Conservation (phyloP, 2,797 vertebrate species). For the Odontamblyopus rebecca region DNA sequence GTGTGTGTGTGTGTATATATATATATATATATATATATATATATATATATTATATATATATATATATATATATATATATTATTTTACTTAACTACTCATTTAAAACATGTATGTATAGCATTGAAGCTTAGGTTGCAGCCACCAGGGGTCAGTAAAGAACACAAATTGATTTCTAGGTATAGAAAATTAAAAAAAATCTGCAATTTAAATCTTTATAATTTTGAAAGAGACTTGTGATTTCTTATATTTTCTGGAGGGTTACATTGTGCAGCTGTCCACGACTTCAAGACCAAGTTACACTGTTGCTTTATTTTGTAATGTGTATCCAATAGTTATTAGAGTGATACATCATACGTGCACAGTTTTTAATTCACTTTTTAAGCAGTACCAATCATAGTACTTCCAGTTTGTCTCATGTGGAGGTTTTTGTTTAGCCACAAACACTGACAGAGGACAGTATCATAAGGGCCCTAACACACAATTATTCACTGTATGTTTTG, state of each 20-base stretch:
- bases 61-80: no score
- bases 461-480: neutral
- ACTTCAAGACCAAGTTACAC: no score
- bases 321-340: neutral
- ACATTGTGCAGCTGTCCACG: neutral
- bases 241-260: neutral
- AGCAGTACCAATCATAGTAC: neutral
- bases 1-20: no score
- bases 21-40: no score
- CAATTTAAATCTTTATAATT: neutral
- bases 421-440: neutral
- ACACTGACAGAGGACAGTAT: neutral
- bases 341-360: neutral
- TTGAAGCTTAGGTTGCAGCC: neutral
- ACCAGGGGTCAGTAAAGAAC: constrained; percentile 2
- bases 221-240: neutral
- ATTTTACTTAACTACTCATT: no score
- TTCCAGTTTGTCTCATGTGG: neutral
- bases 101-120: neutral
- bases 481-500: neutral
- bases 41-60: no score
- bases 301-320: neutral
- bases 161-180: neutral
- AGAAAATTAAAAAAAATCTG: no score
- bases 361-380: no score